Evolutionary conservation across 2,797 vertebrate species (phyloP), one percentile per base, ranked within the genome.

Genomic region (Helarctos malayanus): DNA sequence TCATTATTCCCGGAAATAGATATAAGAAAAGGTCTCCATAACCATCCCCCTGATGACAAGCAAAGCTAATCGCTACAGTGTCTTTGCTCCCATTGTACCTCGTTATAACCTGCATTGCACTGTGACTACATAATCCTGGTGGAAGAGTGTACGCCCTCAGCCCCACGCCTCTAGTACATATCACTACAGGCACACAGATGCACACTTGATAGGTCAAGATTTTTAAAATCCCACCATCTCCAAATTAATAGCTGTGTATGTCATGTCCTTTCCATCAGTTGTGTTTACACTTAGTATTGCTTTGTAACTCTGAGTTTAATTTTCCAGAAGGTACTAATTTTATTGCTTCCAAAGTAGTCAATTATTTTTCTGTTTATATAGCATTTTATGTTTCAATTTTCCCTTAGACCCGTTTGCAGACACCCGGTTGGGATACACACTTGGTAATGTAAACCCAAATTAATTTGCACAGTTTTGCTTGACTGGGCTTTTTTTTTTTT

Each of bases 381-480:
- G 85, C 90, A 97, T 91, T 94, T 97, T 80, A 94, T 82, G 80
- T 97, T 95, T 97, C 91, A 94, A 16, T 96, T 95, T 96, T 96
- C 79, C 54, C 81, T 93, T 63, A 91, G 83, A 84, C 63, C 21
- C 54, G 18, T 95, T 82, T 89, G 45, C 56, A 89, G 83, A 94
- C 59, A 95, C 89, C 57, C 59, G 1, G 45, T 95, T 97, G 75
- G 89, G 61, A 95, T 96, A 98, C 69, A 88, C 93, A 98, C 96
- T 98, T 98, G 97, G 97, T 98, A 98, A 98, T 79, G 82, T 98
- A 98, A 99, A 98, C 98, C 98, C 98, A 99, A 98, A 98, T 98
- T 98, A 98, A 99, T 99, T 98, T 98, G 98, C 98, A 98, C 98
- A 98, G 98, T 98, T 98, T 98, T 98, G 98, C 98, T 98, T 98